A percentile compares a stretch with the other conserved stretches of the same genome.
These are phyloP conservation scores for Archivesica marissinica DNA, from an alignment of 1,140 invertebrate species.

Conservation along the genomic window DNA sequence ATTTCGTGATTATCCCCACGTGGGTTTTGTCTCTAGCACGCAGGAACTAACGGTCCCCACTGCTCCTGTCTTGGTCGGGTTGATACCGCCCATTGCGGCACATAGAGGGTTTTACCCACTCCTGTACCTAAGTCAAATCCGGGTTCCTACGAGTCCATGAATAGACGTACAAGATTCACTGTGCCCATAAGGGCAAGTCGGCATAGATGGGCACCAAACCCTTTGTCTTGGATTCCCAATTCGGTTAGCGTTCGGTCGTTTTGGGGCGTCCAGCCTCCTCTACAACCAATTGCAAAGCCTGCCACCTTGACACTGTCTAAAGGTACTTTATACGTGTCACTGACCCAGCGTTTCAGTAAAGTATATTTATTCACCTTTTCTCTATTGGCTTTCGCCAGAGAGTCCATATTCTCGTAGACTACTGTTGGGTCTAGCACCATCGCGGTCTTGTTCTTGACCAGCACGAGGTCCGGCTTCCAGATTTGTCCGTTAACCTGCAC, in stretches of 20 bases:
- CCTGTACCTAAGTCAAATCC: no score
- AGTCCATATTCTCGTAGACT: slow-evolving; percentile 10
- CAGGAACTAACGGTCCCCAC: no score
- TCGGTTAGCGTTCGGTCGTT: slow-evolving; percentile 9
- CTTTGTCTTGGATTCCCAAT: slow-evolving; percentile 31
- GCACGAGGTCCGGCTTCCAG: slow-evolving; percentile 20
- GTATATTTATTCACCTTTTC: not conserved
- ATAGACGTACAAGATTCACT: no score
- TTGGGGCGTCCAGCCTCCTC: slow-evolving; percentile 31
- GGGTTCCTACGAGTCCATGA: no score
- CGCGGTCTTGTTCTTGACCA: slow-evolving; percentile 2
- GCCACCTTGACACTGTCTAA: not conserved
- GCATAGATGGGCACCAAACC: slow-evolving; percentile 38
- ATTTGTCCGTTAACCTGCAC: not conserved
- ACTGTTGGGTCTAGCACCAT: slow-evolving; percentile 32
- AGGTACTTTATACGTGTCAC: not conserved
- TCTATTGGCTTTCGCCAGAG: slow-evolving; percentile 11
- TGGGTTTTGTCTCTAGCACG: no score
- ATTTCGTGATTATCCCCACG: no score
- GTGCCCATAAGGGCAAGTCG: slow-evolving; percentile 36
- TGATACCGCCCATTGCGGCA: no score
- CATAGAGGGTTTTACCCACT: no score
- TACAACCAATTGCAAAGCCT: slow-evolving; percentile 28
- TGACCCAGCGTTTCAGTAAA: not conserved
- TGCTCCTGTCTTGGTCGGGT: no score